Evolutionary conservation across 2,888 invertebrate genomes (phyloP), one percentile per base, ranked within the genome.

Genomic region (Stramonita haemastoma): DNA sequence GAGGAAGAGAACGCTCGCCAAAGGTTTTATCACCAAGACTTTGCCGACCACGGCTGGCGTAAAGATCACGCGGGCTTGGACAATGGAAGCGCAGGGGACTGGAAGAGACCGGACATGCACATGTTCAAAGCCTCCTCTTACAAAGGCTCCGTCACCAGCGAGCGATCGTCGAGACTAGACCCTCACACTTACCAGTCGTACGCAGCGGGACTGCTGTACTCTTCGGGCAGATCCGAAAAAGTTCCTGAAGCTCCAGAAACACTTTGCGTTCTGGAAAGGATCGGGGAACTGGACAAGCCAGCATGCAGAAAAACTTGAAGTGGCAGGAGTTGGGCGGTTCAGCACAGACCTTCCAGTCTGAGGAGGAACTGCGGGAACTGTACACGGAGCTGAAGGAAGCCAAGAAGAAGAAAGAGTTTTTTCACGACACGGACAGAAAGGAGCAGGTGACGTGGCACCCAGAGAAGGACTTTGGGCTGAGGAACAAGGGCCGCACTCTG

Each of bases 181-280:
- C 93, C 94, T 15, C 93, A 94, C 17, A 94, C 95, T 15, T 95
- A 95, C 89, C 95, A 95, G 92, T 95, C 94, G 17, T 95, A 95
- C 87, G 94, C 95, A 32, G 95, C 95, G n/a, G 95, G 95, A 0
- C 91, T 97, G 93, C 97, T 97, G 90, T 96, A 96, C 90, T 97
- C 97, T 4, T 97, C 97, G 92, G 97, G 97, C 88, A 97, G 97
- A 95, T 98, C 98, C 0, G 97, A 97, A 90, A 97, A 98, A 91
- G n/a, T 99, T 98, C 96, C 97, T 97, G 87, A 98, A 98, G 93
- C 96, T 99, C 0, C 98, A 98, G 94, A 97, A 97, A 89, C 98
- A 98, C 95, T 99, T 98, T 95, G 97, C 97, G 98, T 98, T 92
- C 96, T 99, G 91, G 98, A 98, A 96, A 97, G 98, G 93, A 97